These are phyloP conservation scores for Pygocentrus nattereri DNA, from an alignment of 2,797 vertebrate genomes.

Conservation along the genomic window DNA sequence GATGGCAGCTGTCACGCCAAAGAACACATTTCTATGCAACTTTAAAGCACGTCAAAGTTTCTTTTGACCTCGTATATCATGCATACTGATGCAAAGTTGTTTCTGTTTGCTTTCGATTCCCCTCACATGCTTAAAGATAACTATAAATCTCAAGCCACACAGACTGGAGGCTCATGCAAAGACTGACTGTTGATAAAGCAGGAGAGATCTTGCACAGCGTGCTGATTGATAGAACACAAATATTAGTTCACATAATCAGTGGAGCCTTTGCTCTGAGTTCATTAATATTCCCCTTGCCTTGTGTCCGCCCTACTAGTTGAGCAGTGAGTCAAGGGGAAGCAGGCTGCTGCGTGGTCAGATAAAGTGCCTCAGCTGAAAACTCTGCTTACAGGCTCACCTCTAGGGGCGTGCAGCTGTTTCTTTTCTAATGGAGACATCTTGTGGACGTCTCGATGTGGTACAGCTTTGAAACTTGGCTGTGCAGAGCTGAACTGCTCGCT, in stretches of 20 bases:
- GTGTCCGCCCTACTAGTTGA: constrained; percentile 33
- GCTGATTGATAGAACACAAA: constrained; percentile 52
- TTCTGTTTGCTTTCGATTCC: background rate
- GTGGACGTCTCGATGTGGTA: constrained; percentile 64
- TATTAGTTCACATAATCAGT: constrained; percentile 54
- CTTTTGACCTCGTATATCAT: constrained; percentile 47
- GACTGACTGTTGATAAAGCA: constrained; percentile 48
- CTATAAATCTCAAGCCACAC: constrained; percentile 39
- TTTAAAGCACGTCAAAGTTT: constrained; percentile 22
- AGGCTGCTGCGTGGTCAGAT: background rate
- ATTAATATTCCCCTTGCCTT: constrained; percentile 45
- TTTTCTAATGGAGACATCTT: constrained; percentile 70
- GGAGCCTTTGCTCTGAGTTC: constrained; percentile 26
- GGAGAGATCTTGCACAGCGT: constrained; percentile 37
- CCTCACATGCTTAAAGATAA: background rate
- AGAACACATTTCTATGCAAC: constrained; percentile 24
- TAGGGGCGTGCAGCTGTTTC: constrained; percentile 48
- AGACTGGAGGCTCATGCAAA: constrained; percentile 35
- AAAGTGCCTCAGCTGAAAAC: constrained; percentile 14
- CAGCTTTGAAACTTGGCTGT: constrained; percentile 38
- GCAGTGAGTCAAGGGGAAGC: constrained; percentile 10
- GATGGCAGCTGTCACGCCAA: constrained; percentile 27
- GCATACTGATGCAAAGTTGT: constrained; percentile 26
- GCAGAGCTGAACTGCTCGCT: background rate
- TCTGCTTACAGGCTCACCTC: background rate